phyloP scores from a whole-genome alignment of 2,797 vertebrate genomes.

The Eulemur mongoz region DNA sequence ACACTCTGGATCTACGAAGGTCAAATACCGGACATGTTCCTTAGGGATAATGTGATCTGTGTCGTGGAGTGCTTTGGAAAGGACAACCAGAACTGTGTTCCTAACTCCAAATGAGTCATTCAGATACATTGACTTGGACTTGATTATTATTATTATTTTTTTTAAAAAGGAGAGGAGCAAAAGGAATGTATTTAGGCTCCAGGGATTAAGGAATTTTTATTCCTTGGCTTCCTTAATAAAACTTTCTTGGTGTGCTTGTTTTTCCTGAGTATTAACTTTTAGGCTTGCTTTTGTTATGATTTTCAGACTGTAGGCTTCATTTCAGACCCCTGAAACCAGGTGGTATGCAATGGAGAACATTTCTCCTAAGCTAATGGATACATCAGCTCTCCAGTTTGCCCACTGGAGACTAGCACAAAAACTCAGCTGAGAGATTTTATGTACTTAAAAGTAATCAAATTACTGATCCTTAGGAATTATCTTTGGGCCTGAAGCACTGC shows the following conservation, averaged over 20 bases:
- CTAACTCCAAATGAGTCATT: slow-evolving; percentile 59
- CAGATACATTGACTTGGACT: not conserved
- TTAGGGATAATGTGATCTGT: slow-evolving; percentile 3
- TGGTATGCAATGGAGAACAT: not conserved
- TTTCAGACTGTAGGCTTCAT: not conserved
- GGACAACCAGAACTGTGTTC: slow-evolving; percentile 23
- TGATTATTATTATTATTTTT: not conserved
- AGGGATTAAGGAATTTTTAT: slow-evolving; percentile 27
- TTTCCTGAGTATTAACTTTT: not conserved
- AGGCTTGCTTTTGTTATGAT: slow-evolving; percentile 12
- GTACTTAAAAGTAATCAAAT: slow-evolving; percentile 45
- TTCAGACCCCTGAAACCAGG: not conserved
- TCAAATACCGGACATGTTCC: slow-evolving; percentile 50
- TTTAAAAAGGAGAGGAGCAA: not conserved
- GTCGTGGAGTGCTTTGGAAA: not conserved
- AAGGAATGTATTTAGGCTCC: slow-evolving; percentile 22
- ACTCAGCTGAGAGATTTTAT: not conserved
- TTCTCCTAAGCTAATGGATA: not conserved
- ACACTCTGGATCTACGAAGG: not conserved
- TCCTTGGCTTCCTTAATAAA: not conserved
- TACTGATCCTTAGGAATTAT: not conserved
- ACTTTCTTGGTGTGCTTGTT: not conserved
- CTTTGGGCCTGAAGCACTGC: not conserved
- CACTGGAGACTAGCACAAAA: not conserved
- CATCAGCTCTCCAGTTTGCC: not conserved